Conservation (phyloP, 2,888 invertebrate genomes). For the Idaea aversata region DNA sequence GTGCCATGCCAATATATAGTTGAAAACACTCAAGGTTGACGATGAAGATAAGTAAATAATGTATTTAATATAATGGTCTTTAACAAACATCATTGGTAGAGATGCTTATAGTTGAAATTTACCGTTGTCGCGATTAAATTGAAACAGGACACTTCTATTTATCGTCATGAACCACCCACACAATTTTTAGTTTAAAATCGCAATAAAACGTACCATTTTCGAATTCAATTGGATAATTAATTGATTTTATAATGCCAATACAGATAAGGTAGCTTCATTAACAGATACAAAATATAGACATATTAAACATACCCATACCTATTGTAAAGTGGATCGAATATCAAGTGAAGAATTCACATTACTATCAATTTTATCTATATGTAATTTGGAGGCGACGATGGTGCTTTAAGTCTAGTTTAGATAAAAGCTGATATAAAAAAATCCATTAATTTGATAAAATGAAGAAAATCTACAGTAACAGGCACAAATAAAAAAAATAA, state of each 20-base stretch:
- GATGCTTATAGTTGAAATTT: not conserved
- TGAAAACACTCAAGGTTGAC: not conserved
- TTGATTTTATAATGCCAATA: not conserved
- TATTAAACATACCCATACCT: not conserved
- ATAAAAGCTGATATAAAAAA: too few relatives aligned
- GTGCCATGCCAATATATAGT: not conserved
- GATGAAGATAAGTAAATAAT: not conserved
- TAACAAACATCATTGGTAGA: not conserved
- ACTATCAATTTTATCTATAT: not conserved
- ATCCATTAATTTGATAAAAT: too few relatives aligned
- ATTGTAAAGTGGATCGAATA: not conserved
- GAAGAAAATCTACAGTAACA: too few relatives aligned
- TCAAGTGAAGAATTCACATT: not conserved
- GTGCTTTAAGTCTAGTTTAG: not conserved
- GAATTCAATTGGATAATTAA: slow-evolving; percentile 21
- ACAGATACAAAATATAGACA: not conserved
- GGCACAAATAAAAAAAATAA: too few relatives aligned
- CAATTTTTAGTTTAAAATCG: slow-evolving; percentile 39
- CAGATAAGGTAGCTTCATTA: not conserved
- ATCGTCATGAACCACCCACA: slow-evolving; percentile 29
- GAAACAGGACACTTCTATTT: not conserved
- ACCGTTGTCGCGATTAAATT: not conserved
- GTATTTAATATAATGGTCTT: not conserved
- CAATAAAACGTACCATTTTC: slow-evolving; percentile 23
- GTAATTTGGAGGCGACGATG: not conserved